phyloP scores from a whole-genome alignment of 2,888 invertebrate genomes.

The Teinopalpus imperialis region DNA sequence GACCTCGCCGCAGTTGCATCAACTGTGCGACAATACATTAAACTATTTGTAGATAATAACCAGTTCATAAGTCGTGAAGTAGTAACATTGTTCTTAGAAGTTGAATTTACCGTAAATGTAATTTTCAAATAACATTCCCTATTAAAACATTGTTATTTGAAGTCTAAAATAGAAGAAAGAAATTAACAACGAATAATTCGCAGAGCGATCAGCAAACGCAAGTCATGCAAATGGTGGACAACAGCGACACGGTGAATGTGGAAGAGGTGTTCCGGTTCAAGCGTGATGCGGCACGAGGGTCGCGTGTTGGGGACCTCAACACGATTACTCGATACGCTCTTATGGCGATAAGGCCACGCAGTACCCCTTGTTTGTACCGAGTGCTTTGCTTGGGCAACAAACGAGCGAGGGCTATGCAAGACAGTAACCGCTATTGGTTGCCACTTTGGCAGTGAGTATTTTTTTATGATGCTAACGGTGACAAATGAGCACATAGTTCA shows the following conservation, averaged over 20 bases:
- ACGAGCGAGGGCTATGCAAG: constrained; percentile 77
- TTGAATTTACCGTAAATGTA: too few relatives aligned
- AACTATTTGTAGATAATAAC: too few relatives aligned
- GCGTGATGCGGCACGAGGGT: constrained; percentile 49
- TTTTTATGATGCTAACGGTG: too few relatives aligned
- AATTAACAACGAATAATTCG: too few relatives aligned
- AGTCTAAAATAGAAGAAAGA: too few relatives aligned
- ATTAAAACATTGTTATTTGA: too few relatives aligned
- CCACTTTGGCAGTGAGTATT: constrained; percentile 88
- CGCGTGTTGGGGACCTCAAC: constrained; percentile 66
- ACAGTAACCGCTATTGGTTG: constrained; percentile 85
- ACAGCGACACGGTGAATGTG: constrained; percentile 57
- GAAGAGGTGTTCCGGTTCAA: constrained; percentile 71
- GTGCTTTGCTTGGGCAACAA: constrained; percentile 86
- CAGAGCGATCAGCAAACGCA: constrained; percentile 64
- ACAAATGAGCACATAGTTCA: too few relatives aligned
- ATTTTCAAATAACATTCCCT: too few relatives aligned
- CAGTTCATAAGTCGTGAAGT: too few relatives aligned
- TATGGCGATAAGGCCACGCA: constrained; percentile 77
- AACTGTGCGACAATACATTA: too few relatives aligned
- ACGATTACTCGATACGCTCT: constrained; percentile 77
- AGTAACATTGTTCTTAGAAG: too few relatives aligned
- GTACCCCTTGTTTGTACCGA: constrained; percentile 83
- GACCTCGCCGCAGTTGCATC: too few relatives aligned
- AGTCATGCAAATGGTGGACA: constrained; percentile 74